A percentile compares a stretch with the other conserved stretches of the same genome.
These are phyloP conservation scores for Ara ararauna DNA, from an alignment of 2,797 vertebrate genomes.

Conservation along the genomic window DNA sequence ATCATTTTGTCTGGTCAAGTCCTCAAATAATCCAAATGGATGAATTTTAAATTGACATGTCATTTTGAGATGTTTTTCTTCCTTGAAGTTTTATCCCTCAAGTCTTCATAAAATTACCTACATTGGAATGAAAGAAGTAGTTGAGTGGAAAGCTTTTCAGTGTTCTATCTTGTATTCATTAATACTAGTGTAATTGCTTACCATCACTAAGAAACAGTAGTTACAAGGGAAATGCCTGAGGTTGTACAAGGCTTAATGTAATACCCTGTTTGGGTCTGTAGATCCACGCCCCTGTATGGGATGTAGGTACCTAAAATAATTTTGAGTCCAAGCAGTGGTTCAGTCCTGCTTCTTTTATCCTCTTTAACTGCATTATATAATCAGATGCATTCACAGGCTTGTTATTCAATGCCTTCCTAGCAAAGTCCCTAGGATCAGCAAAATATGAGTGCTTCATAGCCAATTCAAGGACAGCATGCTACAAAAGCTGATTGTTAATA, in stretches of 20 bases:
- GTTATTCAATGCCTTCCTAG: background rate
- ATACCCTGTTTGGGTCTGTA: background rate
- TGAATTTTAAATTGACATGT: background rate
- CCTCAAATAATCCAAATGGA: background rate
- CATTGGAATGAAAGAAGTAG: background rate
- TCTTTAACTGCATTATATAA: background rate
- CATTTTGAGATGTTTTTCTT: background rate
- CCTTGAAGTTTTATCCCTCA: background rate
- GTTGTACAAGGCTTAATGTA: background rate
- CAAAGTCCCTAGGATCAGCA: background rate
- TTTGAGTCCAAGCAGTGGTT: background rate
- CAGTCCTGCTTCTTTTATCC: background rate
- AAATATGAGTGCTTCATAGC: background rate
- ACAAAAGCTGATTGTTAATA: background rate
- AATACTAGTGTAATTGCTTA: background rate
- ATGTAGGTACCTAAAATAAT: background rate
- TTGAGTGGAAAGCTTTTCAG: background rate
- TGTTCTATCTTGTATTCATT: background rate
- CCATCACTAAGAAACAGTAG: background rate
- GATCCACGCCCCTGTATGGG: background rate
- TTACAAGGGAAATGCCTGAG: background rate
- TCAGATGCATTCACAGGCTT: background rate
- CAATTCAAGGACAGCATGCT: background rate
- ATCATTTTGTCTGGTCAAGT: background rate
- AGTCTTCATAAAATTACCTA: background rate